Evolutionary conservation across 2,888 invertebrate species (phyloP).

Genomic region (Dendrolimus houi): DNA sequence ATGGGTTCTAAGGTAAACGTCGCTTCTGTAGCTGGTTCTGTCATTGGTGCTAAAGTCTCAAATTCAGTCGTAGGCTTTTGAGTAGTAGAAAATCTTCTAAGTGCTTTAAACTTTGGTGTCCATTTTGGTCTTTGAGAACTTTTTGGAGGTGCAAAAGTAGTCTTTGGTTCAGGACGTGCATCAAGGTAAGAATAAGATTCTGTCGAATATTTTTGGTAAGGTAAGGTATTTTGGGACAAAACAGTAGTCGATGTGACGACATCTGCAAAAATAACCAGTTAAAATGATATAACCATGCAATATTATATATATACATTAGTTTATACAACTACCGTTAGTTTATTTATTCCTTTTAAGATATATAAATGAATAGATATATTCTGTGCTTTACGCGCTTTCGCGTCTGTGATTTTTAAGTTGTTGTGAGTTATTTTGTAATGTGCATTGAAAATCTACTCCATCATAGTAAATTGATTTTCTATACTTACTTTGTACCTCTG

Average conservation of each 20-base stretch:
- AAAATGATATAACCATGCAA: constrained; percentile 54
- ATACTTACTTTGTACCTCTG: constrained; percentile 4
- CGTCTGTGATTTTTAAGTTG: not conserved
- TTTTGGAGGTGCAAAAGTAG: constrained; percentile 9
- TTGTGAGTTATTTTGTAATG: constrained; percentile 1
- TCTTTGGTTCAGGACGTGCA: constrained; percentile 21
- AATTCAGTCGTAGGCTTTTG: not conserved
- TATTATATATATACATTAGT: constrained; percentile 38
- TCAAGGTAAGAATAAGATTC: constrained; percentile 29
- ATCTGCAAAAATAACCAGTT: constrained; percentile 53
- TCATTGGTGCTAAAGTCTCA: not conserved
- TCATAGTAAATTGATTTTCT: not conserved
- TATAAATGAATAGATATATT: constrained; percentile 1
- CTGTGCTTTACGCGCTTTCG: constrained; percentile 2
- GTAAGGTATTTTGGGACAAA: constrained; percentile 13
- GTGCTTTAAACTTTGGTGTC: constrained; percentile 40
- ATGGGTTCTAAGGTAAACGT: constrained; percentile 4
- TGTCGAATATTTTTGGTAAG: constrained; percentile 36
- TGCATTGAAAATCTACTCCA: not conserved
- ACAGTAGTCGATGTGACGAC: constrained; percentile 55
- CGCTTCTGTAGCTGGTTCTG: not conserved
- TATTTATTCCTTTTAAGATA: constrained; percentile 6
- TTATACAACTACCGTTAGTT: constrained; percentile 26
- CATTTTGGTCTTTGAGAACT: constrained; percentile 33
- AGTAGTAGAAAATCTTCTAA: constrained; percentile 20